Percentiles rank a stretch among this genome's conserved stretches.
Evolutionary conservation across 64 coral and sea anemone species (phyloP).

Genomic region (Porites lutea): DNA sequence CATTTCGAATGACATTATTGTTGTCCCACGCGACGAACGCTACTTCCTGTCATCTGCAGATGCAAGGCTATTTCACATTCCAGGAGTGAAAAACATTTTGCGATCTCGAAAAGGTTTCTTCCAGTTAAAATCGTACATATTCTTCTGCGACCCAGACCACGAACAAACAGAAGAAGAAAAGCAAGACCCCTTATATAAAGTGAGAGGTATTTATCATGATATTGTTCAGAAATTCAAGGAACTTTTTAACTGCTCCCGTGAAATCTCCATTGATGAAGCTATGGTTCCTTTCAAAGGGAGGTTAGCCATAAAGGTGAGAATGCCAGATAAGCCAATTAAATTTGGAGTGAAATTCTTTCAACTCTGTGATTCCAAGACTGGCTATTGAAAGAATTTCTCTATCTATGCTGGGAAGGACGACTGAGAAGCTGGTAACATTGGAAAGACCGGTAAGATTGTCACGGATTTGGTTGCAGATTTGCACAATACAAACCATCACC

Average conservation of each 20-base stretch:
- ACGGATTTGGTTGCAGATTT: slow-evolving; percentile 1
- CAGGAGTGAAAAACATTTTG: slow-evolving; percentile 46
- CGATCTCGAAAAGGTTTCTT: slow-evolving; percentile 43
- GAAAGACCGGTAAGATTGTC: no score
- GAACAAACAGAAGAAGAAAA: slow-evolving; percentile 43
- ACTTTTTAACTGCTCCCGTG: slow-evolving; percentile 4
- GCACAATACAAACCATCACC: no score
- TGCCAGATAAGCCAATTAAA: slow-evolving; percentile 69
- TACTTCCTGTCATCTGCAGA: slow-evolving; percentile 38
- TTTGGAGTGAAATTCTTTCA: no score
- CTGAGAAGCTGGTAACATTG: no score
- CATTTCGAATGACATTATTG: slow-evolving; percentile 60
- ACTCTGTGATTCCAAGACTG: no score
- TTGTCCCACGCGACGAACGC: slow-evolving; percentile 41
- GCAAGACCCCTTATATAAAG: slow-evolving; percentile 44
- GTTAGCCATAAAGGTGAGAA: slow-evolving; percentile 26
- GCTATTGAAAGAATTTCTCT: no score
- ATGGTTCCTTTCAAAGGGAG: slow-evolving; percentile 64
- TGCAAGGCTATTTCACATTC: slow-evolving; percentile 63
- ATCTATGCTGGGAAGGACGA: no score
- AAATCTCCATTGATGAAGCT: slow-evolving; percentile 57
- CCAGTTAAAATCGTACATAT: slow-evolving; percentile 50
- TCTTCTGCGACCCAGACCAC: slow-evolving; percentile 60
- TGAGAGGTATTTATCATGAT: neutral
- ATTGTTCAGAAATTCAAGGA: slow-evolving; percentile 43